A percentile compares a stretch with the other conserved stretches of the same genome.
These are phyloP conservation scores for Cepphus grylle DNA, from an alignment of 2,113 vertebrate genomes.

Conservation along the genomic window DNA sequence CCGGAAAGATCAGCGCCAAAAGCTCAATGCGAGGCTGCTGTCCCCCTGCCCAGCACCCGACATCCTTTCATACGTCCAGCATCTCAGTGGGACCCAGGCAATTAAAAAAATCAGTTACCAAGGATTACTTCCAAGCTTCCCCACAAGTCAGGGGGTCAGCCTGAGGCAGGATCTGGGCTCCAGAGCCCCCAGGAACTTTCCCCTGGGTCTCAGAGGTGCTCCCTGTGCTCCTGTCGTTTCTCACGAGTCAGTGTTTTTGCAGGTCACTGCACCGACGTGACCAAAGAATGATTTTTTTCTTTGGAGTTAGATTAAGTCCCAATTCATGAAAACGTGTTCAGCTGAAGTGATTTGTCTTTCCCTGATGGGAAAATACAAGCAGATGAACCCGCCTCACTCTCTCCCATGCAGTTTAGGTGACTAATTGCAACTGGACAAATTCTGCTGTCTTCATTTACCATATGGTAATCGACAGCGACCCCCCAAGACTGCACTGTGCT, in stretches of 20 bases:
- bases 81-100: not conserved
- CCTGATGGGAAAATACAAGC: not conserved
- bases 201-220: not conserved
- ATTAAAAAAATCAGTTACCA: not conserved
- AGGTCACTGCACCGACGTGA: not conserved
- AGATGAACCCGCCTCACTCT: not conserved
- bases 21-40: not conserved
- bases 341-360: not conserved
- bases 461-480: not conserved
- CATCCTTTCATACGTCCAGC: not conserved
- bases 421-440: not conserved
- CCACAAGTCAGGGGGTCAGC: not conserved
- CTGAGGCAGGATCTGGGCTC: not conserved
- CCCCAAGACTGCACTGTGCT: not conserved
- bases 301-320: not conserved
- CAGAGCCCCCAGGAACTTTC: not conserved
- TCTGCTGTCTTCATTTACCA: not conserved
- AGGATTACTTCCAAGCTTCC: not conserved
- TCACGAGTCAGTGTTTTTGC: not conserved
- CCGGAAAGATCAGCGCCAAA: not conserved
- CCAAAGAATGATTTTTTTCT: not conserved
- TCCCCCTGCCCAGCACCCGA: not conserved
- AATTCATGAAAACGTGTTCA: not conserved
- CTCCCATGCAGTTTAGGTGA: not conserved
- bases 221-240: not conserved